A percentile compares a stretch with the other conserved stretches of the same genome.
These are phyloP conservation scores for Caenorhabditis remanei DNA, from an alignment of 1,140 invertebrate genomes.

Conservation along the genomic window DNA sequence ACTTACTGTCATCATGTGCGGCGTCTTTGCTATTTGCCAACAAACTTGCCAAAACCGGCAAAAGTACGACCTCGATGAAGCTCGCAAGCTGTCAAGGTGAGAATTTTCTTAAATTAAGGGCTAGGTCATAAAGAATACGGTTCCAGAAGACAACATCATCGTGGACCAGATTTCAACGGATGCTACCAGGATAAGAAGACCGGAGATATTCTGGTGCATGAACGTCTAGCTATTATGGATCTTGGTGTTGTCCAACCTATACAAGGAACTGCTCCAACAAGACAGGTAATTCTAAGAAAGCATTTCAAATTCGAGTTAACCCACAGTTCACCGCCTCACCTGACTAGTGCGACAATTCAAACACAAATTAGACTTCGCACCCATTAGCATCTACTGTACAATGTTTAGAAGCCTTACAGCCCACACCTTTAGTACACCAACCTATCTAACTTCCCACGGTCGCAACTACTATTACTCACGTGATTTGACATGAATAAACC, in stretches of 20 bases:
- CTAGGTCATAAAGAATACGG: background rate
- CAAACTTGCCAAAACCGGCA: slow-evolving; percentile 49
- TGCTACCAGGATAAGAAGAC: slow-evolving; percentile 72
- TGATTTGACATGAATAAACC: slow-evolving; percentile 9
- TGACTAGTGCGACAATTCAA: no score
- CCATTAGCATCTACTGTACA: no score
- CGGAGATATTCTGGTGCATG: slow-evolving; percentile 76
- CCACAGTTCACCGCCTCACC: no score
- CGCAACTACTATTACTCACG: background rate
- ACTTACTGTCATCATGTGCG: slow-evolving; percentile 64
- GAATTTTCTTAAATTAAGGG: background rate
- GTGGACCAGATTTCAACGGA: slow-evolving; percentile 73
- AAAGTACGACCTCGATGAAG: slow-evolving; percentile 65
- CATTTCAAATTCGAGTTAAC: background rate
- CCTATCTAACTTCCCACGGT: background rate
- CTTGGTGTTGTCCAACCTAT: slow-evolving; percentile 72
- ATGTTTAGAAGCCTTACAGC: no score
- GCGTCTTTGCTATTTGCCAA: slow-evolving; percentile 70
- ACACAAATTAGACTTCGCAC: no score
- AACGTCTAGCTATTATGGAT: slow-evolving; percentile 76
- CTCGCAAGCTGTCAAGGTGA: slow-evolving; percentile 61
- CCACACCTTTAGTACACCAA: no score
- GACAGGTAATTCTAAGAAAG: slow-evolving; percentile 68
- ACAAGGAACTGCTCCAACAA: slow-evolving; percentile 65
- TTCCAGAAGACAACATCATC: slow-evolving; percentile 71